Evolutionary conservation across 2,113 vertebrate species (phyloP), one percentile per base, ranked within the genome.

Genomic region (Ptyas mucosa): DNA sequence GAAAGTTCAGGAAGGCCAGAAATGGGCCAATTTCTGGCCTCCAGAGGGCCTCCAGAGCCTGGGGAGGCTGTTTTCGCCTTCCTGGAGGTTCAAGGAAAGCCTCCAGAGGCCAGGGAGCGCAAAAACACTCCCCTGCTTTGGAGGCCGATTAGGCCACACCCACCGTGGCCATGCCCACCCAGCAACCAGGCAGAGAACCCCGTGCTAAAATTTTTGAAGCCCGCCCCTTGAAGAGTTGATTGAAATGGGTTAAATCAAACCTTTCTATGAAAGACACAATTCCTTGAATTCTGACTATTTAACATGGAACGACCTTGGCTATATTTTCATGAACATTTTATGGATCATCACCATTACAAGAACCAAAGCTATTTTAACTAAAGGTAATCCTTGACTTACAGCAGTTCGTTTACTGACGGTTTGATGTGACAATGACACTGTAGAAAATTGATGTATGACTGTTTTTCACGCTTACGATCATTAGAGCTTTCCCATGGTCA

Each of bases 301-400:
- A 94, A 94, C 95, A 58, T 88, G 55, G 93, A 94, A 29, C 85
- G 91, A 90, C 87, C 58, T 95, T 94, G 86, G 94, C 75, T 0
- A 0, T 49, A 61, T 96, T 95, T 87, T 53, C 93, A 52, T 8
- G 90, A 46, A 85, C 0, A 0, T 69, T 92, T 93, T 94, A 93
- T 93, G 94, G 92, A 93, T 92, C 92, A 53, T 23, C 54, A 93
- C 94, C 93, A 96, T 93, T 93, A 92, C 90, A 53, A 91, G 93
- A 96, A 94, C 94, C 90, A 43, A 94, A 49, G 93, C 52, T 91
- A 92, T 94, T 49, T 91, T 95, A 57, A 90, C 3, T n/a, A 4
- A 3, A 10, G 9, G 55, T 57, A 57, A 7, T 23, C 21, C 26
- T 64, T 29, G 3, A 64, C 0, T 64, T 64, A 29, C 26, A 64